Conservation (phyloP, 2,797 vertebrate genomes). For the Melanotaenia pygmaea region DNA sequence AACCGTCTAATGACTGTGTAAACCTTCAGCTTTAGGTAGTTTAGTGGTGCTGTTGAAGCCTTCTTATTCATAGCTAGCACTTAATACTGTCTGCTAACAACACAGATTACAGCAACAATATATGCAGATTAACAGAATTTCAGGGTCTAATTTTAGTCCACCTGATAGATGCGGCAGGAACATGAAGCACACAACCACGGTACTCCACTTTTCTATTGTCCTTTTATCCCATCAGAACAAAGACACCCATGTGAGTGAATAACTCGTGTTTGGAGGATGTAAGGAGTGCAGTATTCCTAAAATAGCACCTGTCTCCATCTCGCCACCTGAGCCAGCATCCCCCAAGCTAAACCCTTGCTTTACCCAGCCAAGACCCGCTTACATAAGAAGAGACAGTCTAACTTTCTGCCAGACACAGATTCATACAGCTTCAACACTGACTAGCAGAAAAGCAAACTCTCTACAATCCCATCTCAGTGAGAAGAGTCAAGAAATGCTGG, state of each 20-base stretch:
- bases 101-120: not conserved
- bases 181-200: constrained; percentile 10
- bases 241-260: constrained; percentile 55
- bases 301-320: constrained; percentile 67
- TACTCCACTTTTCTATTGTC: constrained; percentile 31
- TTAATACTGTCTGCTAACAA: not conserved
- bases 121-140: not conserved
- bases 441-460: constrained; percentile 24
- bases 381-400: constrained; percentile 66
- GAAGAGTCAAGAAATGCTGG: constrained; percentile 20
- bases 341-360: constrained; percentile 60
- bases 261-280: constrained; percentile 60
- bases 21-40: not conserved
- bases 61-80: not conserved
- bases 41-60: not conserved
- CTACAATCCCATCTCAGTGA: constrained; percentile 32
- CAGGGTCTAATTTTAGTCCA: not conserved
- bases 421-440: constrained; percentile 34
- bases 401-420: constrained; percentile 67
- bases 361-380: constrained; percentile 66
- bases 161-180: not conserved
- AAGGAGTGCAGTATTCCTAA: constrained; percentile 56
- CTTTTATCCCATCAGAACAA: constrained; percentile 37
- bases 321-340: constrained; percentile 76
- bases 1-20: not conserved